These are phyloP conservation scores for Aurelia sp. DNA, from an alignment of 30 jellyfish, hydroid and myxozoan species.

Conservation along the genomic window DNA sequence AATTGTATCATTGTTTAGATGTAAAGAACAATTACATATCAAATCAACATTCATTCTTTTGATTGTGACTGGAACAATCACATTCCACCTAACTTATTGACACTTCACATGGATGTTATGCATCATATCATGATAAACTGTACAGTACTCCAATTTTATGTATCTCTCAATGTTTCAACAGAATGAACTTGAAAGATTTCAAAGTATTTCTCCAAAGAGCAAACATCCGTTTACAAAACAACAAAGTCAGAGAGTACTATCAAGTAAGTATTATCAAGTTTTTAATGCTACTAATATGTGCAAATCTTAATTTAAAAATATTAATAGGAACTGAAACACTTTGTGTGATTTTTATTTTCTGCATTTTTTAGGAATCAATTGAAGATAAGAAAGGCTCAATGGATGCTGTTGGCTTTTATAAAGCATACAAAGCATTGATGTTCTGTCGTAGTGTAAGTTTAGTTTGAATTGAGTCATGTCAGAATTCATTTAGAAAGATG, in stretches of 20 bases:
- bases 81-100: too few species aligned
- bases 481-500: neutral
- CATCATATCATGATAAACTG: too few species aligned
- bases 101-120: too few species aligned
- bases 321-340: too few species aligned
- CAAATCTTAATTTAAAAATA: too few species aligned
- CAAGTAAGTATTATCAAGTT: conserved; percentile 53
- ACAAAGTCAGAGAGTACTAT: conserved; percentile 80
- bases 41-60: too few species aligned
- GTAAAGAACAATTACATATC: too few species aligned
- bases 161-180: conserved; percentile 11
- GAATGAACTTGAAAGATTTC: conserved; percentile 89
- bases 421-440: conserved; percentile 72
- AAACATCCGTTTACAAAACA: conserved; percentile 80
- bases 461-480: neutral
- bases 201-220: conserved; percentile 94
- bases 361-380: conserved; percentile 58
- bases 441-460: conserved; percentile 41
- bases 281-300: too few species aligned
- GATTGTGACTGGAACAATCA: too few species aligned
- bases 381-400: conserved; percentile 72
- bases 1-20: too few species aligned
- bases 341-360: too few species aligned
- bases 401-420: conserved; percentile 78
- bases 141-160: too few species aligned